These are phyloP conservation scores for Proterorhinus semilunaris DNA, from an alignment of 2,113 vertebrate species.

Conservation along the genomic window DNA sequence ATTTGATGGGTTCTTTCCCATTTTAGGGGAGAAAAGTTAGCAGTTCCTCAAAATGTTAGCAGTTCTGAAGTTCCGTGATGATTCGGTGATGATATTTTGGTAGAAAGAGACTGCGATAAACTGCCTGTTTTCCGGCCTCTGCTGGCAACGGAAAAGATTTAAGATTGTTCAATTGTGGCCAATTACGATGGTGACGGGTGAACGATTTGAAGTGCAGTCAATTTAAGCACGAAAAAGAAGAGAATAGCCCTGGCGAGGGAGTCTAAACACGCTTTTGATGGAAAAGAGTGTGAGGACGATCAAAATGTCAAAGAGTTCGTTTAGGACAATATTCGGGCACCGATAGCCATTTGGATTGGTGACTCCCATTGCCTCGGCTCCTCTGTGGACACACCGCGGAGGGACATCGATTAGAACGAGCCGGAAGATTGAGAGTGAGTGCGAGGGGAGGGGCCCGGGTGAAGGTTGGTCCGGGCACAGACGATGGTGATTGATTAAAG, in stretches of 20 bases:
- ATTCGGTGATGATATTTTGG: not conserved
- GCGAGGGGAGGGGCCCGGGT: conserved; percentile 31
- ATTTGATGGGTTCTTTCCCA: too few species aligned
- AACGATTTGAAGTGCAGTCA: too few species aligned
- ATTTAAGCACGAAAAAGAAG: too few species aligned
- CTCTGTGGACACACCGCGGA: conserved; percentile 30
- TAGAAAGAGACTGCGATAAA: not conserved
- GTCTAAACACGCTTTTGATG: too few species aligned
- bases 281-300: too few species aligned
- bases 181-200: too few species aligned
- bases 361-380: conserved; percentile 40
- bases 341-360: not conserved
- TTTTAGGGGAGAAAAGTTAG: too few species aligned
- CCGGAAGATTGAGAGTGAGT: conserved; percentile 8
- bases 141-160: not conserved
- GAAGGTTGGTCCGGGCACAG: conserved; percentile 63
- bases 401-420: conserved; percentile 46
- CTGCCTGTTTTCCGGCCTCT: not conserved
- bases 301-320: not conserved
- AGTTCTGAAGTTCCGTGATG: not conserved
- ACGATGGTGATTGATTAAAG: conserved; percentile 67
- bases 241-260: too few species aligned
- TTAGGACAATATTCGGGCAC: not conserved
- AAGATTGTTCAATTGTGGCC: not conserved
- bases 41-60: too few species aligned